Conservation (phyloP, 1,140 invertebrate genomes). For the Neoseiulus cucumeris region DNA sequence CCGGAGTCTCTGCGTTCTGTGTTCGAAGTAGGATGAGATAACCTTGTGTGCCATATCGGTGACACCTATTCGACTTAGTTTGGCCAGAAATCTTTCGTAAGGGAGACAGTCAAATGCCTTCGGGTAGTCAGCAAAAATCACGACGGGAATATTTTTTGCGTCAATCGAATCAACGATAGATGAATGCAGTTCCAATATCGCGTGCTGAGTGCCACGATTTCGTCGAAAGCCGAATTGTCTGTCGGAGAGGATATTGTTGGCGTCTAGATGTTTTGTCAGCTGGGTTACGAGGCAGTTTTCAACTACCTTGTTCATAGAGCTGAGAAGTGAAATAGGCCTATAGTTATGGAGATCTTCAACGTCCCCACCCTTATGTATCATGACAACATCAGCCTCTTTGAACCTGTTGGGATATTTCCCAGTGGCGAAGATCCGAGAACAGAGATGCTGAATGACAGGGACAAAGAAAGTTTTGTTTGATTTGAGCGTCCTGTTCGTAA, state of each 20-base stretch:
- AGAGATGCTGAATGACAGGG: too few relatives aligned
- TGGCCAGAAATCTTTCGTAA: not conserved
- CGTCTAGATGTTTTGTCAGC: not conserved
- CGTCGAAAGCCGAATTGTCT: not conserved
- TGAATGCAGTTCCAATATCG: not conserved
- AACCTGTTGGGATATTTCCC: too few relatives aligned
- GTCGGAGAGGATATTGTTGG: not conserved
- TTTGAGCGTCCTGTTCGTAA: too few relatives aligned
- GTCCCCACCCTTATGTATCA: not conserved
- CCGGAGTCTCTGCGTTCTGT: not conserved
- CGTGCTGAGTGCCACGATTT: constrained; percentile 1
- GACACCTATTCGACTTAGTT: not conserved
- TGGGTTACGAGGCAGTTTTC: not conserved
- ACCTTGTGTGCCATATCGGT: not conserved
- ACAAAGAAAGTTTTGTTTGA: too few relatives aligned
- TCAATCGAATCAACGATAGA: constrained; percentile 5
- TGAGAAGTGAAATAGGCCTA: constrained; percentile 4
- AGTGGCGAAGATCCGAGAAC: too few relatives aligned
- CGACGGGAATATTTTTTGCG: not conserved
- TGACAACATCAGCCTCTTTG: too few relatives aligned
- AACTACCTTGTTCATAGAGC: not conserved
- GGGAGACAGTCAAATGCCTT: constrained; percentile 7
- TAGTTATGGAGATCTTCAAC: not conserved
- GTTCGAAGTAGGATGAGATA: not conserved
- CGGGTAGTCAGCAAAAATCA: constrained; percentile 10